These are phyloP conservation scores for Lepidurus packardi DNA, from an alignment of 1,140 invertebrate genomes.

Conservation along the genomic window DNA sequence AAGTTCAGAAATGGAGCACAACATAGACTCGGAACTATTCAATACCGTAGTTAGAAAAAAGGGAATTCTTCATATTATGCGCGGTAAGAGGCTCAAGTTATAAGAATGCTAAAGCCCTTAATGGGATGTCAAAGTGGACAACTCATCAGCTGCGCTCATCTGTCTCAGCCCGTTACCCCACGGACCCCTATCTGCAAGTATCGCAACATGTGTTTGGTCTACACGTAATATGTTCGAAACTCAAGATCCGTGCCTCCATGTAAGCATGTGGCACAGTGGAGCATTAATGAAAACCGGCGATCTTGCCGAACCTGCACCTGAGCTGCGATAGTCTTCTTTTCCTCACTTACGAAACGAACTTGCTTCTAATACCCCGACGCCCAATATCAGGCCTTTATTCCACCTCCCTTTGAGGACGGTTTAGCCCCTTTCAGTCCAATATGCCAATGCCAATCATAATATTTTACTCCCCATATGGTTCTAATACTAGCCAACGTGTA, in stretches of 20 bases:
- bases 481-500: no score
- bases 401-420: no score
- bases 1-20: no score
- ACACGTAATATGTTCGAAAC: not conserved
- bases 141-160: conserved; percentile 16
- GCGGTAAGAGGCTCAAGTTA: not conserved
- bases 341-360: not conserved
- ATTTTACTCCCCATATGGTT: no score
- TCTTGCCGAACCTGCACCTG: not conserved
- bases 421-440: no score
- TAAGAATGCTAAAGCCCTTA: not conserved
- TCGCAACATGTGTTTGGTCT: conserved; percentile 2
- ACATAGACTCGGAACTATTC: no score
- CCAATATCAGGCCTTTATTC: no score
- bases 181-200: not conserved
- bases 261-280: not conserved
- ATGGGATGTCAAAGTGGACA: not conserved
- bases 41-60: not conserved
- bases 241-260: not conserved
- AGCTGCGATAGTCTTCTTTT: not conserved
- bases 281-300: not conserved
- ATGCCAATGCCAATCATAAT: no score
- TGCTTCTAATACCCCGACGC: not conserved
- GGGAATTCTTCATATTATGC: not conserved
- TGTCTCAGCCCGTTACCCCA: not conserved